phyloP scores from a whole-genome alignment of 1,140 invertebrate species.

The Drosophila tani region DNA sequence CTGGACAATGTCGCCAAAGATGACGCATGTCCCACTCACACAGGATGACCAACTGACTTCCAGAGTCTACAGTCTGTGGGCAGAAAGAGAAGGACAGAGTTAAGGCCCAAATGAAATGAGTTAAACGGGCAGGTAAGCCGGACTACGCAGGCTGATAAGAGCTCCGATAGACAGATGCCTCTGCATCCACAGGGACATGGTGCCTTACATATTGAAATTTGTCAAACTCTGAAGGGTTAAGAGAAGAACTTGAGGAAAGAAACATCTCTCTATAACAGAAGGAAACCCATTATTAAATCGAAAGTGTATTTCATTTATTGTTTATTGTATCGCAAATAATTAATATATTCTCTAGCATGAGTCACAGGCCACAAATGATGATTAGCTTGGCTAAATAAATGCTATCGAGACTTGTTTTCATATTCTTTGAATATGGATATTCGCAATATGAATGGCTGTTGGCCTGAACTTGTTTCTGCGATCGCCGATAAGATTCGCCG shows the following conservation, averaged over 20 bases:
- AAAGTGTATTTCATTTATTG: background rate
- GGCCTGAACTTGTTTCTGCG: slow-evolving; percentile 43
- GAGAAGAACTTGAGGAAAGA: background rate
- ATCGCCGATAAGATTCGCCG: slow-evolving; percentile 38
- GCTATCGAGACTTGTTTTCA: slow-evolving; percentile 22
- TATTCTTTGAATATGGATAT: slow-evolving; percentile 54
- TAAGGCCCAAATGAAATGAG: slow-evolving; percentile 69
- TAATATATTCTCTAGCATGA: slow-evolving; percentile 5
- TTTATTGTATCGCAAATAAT: background rate
- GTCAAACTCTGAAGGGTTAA: slow-evolving; percentile 8
- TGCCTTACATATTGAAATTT: slow-evolving; percentile 29
- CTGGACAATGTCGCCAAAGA: slow-evolving; percentile 73
- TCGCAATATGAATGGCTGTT: slow-evolving; percentile 28
- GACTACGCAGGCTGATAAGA: slow-evolving; percentile 58
- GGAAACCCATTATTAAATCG: background rate
- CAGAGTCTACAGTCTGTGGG: background rate
- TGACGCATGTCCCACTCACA: slow-evolving; percentile 68
- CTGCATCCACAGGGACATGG: background rate
- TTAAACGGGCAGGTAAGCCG: slow-evolving; percentile 70
- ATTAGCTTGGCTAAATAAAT: background rate
- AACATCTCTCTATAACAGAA: background rate
- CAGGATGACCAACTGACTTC: slow-evolving; percentile 34
- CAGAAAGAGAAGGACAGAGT: background rate
- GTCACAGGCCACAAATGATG: background rate
- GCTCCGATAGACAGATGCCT: slow-evolving; percentile 18